These are phyloP conservation scores for Lamprotornis superbus DNA, from an alignment of 2,113 vertebrate species.

Conservation along the genomic window DNA sequence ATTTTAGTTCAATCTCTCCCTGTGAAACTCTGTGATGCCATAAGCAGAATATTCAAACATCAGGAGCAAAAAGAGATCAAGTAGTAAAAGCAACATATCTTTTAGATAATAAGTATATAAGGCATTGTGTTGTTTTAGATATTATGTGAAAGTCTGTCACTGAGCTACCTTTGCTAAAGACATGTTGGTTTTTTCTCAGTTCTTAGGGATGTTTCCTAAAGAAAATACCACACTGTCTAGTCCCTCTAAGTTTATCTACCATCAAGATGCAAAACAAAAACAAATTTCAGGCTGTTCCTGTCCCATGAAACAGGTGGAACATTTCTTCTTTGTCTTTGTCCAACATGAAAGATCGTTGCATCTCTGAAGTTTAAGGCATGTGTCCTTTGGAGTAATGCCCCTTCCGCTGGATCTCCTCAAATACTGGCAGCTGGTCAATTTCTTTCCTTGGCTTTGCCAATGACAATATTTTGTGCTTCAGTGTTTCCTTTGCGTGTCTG, in stretches of 20 bases:
- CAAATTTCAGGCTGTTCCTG: not conserved
- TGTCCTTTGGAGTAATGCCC: conserved; percentile 56
- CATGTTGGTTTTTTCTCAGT: not conserved
- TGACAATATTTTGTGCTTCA: conserved; percentile 58
- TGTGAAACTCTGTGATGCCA: not conserved
- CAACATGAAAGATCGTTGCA: conserved; percentile 39
- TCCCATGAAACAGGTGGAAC: conserved; percentile 18
- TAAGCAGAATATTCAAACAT: not conserved
- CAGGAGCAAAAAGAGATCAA: not conserved
- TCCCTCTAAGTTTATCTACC: not conserved
- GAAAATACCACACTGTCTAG: not conserved
- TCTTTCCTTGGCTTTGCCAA: conserved; percentile 55
- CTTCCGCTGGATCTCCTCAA: conserved; percentile 35
- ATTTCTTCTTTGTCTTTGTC: conserved; percentile 40
- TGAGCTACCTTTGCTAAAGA: not conserved
- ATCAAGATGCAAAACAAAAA: not conserved
- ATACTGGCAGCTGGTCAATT: conserved; percentile 35
- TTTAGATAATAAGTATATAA: not conserved
- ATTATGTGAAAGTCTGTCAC: not conserved
- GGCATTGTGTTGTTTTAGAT: not conserved
- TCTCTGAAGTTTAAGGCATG: conserved; percentile 31
- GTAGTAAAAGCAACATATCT: not conserved
- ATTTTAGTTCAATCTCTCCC: not conserved
- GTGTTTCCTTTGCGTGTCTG: conserved; percentile 21
- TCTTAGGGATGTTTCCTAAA: not conserved